Evolutionary conservation across 2,888 invertebrate genomes (phyloP), one percentile per base, ranked within the genome.

Genomic region (Chelonus formosanus): DNA sequence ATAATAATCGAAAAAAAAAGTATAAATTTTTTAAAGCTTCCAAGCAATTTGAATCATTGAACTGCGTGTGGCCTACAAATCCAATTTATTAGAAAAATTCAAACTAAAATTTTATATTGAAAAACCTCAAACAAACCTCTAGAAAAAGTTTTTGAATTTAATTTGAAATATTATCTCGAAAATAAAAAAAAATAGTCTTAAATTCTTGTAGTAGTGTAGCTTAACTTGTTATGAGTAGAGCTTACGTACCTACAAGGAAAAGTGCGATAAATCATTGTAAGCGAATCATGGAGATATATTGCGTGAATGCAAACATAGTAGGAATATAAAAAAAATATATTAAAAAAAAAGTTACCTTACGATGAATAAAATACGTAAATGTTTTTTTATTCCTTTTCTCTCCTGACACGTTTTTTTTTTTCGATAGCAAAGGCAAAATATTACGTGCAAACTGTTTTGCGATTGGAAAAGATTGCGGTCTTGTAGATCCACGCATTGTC

Each of bases 391-490:
- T 8, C 34, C 44, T 35, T 34, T 63, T 36, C 62, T 43, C 44
- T 45, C 59, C n/a, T 43, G 31, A 40, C 31, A 56, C 56, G 7
- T 5, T 43, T 31, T 31, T 5, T 31, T 5, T 43, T 31, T 31
- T 5, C 31, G 20, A 10, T 31, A 8, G 45, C 45, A 58, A 35
- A 52, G 34, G 10, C 43, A 61, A 61, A 53, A 53, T 61, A 61
- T 45, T 31, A 61, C 34, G 61, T 53, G 53, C 44, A 52, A 61
- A 53, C 36, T 53, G 44, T 44, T 43, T 44, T 10, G 55, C 58
- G 65, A 68, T 65, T 59, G 36, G 64, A 43, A 57, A 47, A 67
- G 58, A 58, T 58, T 61, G 40, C 61, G 67, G 58, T 69, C 66
- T 66, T 58, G 36, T 61, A 50, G 56, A 55, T 61, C 55, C 55